These are phyloP conservation scores for Haliclystus octoradiatus DNA, from an alignment of 30 jellyfish, hydroid and myxozoan species.

Conservation along the genomic window DNA sequence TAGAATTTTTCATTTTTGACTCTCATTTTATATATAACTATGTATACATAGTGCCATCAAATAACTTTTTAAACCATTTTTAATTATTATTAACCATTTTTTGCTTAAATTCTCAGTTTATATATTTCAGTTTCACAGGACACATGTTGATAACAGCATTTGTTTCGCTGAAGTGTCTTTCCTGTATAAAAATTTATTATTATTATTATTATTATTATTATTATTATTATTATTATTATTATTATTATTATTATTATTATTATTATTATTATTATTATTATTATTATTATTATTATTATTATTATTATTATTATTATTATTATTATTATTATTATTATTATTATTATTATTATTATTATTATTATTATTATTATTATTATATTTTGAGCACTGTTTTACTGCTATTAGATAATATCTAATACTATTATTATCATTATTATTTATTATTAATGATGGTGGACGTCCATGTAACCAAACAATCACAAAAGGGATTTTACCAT, in stretches of 20 bases:
- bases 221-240: background rate
- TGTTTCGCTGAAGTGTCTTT: slow-evolving; percentile 1
- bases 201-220: background rate
- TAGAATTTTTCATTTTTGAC: too few species aligned
- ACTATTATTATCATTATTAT: too few species aligned
- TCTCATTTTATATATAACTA: background rate
- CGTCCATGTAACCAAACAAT: too few species aligned
- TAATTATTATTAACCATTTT: background rate
- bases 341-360: background rate
- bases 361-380: background rate
- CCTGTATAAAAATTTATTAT: too few species aligned
- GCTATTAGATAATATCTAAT: too few species aligned
- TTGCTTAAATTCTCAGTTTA: background rate
- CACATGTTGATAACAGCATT: slow-evolving; percentile 1
- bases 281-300: background rate
- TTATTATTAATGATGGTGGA: too few species aligned
- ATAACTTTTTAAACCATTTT: background rate
- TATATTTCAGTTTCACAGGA: background rate
- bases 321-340: background rate
- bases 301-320: background rate
- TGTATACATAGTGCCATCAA: background rate
- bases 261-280: background rate
- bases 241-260: background rate
- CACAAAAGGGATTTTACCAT: too few species aligned
- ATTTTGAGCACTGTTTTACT: too few species aligned